Evolutionary conservation across 2,888 invertebrate genomes (phyloP).

Genomic region (Chrysina gloriosa): DNA sequence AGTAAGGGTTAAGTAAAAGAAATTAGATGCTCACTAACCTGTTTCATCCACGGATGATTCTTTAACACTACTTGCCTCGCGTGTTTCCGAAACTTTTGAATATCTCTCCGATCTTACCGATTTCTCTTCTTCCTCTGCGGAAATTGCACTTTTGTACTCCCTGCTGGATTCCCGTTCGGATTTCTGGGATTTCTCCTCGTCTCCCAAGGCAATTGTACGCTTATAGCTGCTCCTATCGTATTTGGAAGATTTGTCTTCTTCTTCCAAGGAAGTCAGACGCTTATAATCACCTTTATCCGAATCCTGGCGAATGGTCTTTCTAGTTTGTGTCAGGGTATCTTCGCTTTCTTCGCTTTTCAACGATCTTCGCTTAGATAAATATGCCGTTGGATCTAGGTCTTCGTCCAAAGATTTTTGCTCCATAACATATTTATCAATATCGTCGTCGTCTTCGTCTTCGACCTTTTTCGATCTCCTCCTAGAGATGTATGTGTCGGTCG

Average conservation of each 20-base stretch:
- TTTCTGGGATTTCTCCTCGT: constrained; percentile 46
- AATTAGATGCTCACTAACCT: constrained; percentile 24
- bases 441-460: constrained; percentile 36
- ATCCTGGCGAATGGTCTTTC: constrained; percentile 28
- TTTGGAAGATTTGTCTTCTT: constrained; percentile 47
- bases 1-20: no score
- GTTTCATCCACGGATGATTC: constrained; percentile 8
- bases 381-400: constrained; percentile 46
- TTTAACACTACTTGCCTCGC: constrained; percentile 33
- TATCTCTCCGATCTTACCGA: neutral
- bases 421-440: constrained; percentile 41
- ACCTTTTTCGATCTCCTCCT: constrained; percentile 28
- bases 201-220: constrained; percentile 30
- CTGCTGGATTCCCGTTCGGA: constrained; percentile 37
- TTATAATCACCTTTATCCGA: constrained; percentile 37
- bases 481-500: constrained; percentile 39
- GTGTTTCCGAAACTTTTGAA: neutral
- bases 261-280: constrained; percentile 38
- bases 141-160: neutral
- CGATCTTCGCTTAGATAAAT: constrained; percentile 44
- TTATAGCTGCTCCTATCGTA: constrained; percentile 47
- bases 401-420: constrained; percentile 44
- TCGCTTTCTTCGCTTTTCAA: constrained; percentile 36
- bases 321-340: constrained; percentile 31
- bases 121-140: neutral